Evolutionary conservation across 2,113 vertebrate genomes (phyloP), one percentile per base, ranked within the genome.

Genomic region (Mesitornis unicolor): DNA sequence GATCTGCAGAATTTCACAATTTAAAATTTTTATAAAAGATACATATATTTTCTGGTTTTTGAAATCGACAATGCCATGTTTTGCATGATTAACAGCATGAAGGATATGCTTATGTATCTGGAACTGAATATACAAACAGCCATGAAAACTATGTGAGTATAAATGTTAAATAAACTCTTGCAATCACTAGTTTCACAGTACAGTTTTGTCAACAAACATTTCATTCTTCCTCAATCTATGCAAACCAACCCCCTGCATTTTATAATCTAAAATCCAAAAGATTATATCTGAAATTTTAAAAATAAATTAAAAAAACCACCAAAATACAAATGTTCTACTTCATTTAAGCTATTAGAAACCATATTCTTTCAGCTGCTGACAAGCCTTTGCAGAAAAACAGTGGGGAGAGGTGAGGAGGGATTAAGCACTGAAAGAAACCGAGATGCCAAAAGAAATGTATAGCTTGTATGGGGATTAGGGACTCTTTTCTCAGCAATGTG

Each of bases 361-460:
- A 16, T 48, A 25, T 63, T 84, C 43, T 60, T 88, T 67, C 64
- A 65, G 35, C 56, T 75, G 33, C 60, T 70, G 56, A 74, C 43
- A 95, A 92, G 12, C 10, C 24, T 92, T 43, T 73, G 42, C 54
- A 80, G 63, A 42, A 17, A 65, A 82, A 82, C 6, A 59, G 9
- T 18, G 11, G 0, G 10, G 22, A 54, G 10, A 61, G 10, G 45
- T 42, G 11, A 86, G 59, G 33, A 42, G 10, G 45, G 59, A 92
- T 90, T 96, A 94, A 92, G 21, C 63, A 65, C 33, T 54, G 56
- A 84, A 90, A 73, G 89, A 86, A 89, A 84, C 68, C 20, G 45
- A 88, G 83, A 86, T 84, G 56, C 79, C 63, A 59, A 63, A 90
- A 92, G 61, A 90, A 97, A 95, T 54, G 43, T 89, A 64, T 64